A percentile compares a stretch with the other conserved stretches of the same genome.
Evolutionary conservation across 2,797 vertebrate genomes (phyloP).

Genomic region (Astyanax mexicanus): DNA sequence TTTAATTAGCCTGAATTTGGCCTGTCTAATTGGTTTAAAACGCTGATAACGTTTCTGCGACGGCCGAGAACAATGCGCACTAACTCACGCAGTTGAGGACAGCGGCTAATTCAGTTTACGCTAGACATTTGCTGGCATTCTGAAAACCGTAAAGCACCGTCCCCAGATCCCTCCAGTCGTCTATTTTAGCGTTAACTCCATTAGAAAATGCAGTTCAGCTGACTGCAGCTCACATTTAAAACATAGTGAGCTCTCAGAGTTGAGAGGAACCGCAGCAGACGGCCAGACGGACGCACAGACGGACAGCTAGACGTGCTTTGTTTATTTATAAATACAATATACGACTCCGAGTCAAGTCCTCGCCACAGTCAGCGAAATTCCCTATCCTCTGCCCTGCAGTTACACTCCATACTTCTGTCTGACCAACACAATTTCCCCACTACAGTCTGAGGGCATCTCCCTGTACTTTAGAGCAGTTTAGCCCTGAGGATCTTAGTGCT

Average conservation of each 20-base stretch:
- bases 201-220: not conserved
- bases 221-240: conserved; percentile 19
- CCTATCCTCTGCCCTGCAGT: conserved; percentile 9
- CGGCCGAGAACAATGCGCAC: not conserved
- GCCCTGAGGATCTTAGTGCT: not conserved
- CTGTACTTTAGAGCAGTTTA: not conserved
- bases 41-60: conserved; percentile 30
- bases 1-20: conserved; percentile 15
- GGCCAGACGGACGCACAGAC: not conserved
- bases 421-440: not conserved
- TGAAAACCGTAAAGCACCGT: not conserved
- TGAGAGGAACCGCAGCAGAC: not conserved
- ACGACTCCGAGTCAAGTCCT: not conserved
- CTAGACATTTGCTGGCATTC: not conserved
- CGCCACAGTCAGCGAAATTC: not conserved
- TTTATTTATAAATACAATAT: conserved; percentile 16
- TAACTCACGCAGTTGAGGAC: not conserved
- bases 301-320: not conserved
- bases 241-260: conserved; percentile 38
- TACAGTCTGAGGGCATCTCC: not conserved
- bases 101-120: conserved; percentile 2
- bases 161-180: not conserved
- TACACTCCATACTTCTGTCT: not conserved
- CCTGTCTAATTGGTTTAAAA: conserved; percentile 30
- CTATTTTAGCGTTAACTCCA: not conserved